Evolutionary conservation across 2,888 invertebrate species (phyloP).

Genomic region (Schizaphis graminum): DNA sequence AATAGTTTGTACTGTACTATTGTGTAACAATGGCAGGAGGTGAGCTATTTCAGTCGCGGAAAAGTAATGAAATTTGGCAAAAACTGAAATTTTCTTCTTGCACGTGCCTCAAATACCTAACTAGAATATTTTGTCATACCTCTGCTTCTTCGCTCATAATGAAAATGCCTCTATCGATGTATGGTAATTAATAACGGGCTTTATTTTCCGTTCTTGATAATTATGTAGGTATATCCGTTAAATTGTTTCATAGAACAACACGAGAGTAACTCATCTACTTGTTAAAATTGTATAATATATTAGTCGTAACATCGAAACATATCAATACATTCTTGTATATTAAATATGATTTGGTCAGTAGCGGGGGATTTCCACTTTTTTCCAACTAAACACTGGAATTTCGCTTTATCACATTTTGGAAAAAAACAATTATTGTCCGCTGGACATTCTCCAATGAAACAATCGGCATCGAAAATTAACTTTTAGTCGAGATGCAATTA

Average conservation of each 20-base stretch:
- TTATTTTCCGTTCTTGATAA: neutral
- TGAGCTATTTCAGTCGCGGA: neutral
- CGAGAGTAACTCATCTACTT: neutral
- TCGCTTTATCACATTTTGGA: neutral
- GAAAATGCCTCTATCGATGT: neutral
- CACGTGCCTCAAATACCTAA: too few relatives aligned
- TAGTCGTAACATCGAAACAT: neutral
- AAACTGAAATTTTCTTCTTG: neutral
- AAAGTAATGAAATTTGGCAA: neutral
- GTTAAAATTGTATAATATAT: neutral
- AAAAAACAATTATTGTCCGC: neutral
- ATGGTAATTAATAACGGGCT: neutral
- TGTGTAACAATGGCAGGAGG: too few relatives aligned
- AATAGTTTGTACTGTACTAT: neutral
- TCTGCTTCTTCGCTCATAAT: rapidly evolving
- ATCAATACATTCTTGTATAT: neutral
- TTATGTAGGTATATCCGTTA: neutral
- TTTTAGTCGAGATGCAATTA: neutral
- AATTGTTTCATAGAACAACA: neutral
- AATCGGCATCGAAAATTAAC: neutral
- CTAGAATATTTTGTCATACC: neutral
- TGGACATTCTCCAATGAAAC: neutral
- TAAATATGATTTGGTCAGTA: neutral
- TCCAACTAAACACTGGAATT: neutral
- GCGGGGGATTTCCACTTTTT: neutral